Evolutionary conservation across 1,140 invertebrate genomes (phyloP).

Genomic region (Aphelinus certus): DNA sequence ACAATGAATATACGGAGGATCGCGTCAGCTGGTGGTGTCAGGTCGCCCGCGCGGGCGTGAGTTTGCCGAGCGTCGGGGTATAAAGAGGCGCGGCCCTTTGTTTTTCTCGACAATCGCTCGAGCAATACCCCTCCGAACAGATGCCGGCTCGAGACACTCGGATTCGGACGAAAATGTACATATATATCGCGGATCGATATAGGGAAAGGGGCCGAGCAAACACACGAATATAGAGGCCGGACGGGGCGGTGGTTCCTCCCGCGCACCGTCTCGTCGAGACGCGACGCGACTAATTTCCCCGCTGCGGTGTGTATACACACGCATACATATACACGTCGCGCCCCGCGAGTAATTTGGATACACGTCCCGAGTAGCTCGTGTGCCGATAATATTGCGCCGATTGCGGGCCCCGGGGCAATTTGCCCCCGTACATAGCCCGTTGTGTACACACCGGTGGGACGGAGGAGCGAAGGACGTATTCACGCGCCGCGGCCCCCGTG

Average conservation of each 20-base stretch:
- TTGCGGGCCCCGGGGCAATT: too few relatives aligned
- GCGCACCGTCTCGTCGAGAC: too few relatives aligned
- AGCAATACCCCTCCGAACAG: constrained; percentile 11
- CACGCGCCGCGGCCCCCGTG: neutral
- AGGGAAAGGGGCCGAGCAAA: constrained; percentile 13
- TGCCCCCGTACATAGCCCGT: too few relatives aligned
- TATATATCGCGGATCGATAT: neutral
- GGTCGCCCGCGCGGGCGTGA: neutral
- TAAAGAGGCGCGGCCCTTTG: neutral
- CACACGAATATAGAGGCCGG: too few relatives aligned
- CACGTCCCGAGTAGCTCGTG: neutral
- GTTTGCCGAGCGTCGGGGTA: neutral
- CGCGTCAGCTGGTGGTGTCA: too few relatives aligned
- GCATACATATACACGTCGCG: neutral
- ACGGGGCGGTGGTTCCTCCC: too few relatives aligned
- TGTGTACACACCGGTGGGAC: constrained; percentile 19
- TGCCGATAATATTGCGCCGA: constrained; percentile 43
- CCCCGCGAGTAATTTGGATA: constrained; percentile 58
- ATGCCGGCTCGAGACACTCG: neutral
- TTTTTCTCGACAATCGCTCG: neutral
- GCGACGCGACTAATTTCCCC: too few relatives aligned
- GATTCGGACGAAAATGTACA: neutral
- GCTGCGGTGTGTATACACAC: too few relatives aligned
- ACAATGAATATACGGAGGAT: too few relatives aligned
- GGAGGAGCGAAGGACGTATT: constrained; percentile 4